Base-by-base conservation (phyloP, 2,113 vertebrate genomes). In the Mus pahari region DNA sequence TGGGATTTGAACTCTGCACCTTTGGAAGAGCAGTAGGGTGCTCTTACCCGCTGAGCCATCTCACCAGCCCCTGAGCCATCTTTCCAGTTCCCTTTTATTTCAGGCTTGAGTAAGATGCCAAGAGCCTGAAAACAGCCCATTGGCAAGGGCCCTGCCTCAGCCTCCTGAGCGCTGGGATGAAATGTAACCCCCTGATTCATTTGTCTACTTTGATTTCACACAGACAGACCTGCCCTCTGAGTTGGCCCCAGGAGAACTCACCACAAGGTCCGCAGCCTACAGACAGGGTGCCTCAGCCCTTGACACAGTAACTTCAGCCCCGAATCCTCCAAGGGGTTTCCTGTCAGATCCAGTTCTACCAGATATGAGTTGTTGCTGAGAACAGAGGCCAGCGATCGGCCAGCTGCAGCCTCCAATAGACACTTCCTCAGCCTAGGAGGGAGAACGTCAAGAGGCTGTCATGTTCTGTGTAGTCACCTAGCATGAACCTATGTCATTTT, bases 401-500 rank as follows among this genome's bases (percentile, higher is more conserved):
- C 96, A 0, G 97, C 94, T 0, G 19, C 45, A 0, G 92, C 45
- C 8, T 92, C 93, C 45, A 98, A 77, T 0, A 75, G 73, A 11
- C 97, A 97, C n/a, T 92, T 91, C 39, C 96, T 91, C 74, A 98
- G 70, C 94, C 97, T 98, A 13, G 78, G 55, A 74, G 45, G 28
- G 0, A 0, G 28, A 66, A 66, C 28, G 5, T 12, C 58, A 26
- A 3, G 11, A 39, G n/a, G 70, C 14, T 0, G 0, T 60, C 68
- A 13, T 20, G 22, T 48, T 22, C 73, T 36, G 31, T 48, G 22
- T 7, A 50, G 58, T 90, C 42, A 64, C 58, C 42, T 45, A 48
- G 26, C 22, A n/a, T 2, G 31, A 88, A 55, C 60, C 89, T 81
- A 22, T 36, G 39, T 10, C 2, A 8, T 79, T 17, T 42, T n/a